These are phyloP conservation scores for Adelphocoris suturalis DNA, from an alignment of 2,888 invertebrate species.

Conservation along the genomic window DNA sequence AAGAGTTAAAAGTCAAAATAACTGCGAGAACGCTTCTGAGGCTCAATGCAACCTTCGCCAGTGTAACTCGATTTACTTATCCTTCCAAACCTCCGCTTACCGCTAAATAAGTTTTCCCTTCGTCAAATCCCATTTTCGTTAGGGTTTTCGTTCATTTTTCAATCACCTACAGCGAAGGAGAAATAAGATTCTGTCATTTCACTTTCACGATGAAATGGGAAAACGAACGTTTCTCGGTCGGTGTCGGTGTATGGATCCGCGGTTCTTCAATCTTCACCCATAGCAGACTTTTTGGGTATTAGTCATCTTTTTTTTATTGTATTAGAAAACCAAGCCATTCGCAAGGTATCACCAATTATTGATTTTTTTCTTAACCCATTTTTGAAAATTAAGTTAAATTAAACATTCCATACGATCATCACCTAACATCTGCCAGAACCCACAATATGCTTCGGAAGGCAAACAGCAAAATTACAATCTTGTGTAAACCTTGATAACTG, in stretches of 20 bases:
- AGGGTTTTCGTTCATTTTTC: conserved; percentile 38
- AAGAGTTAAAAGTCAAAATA: not conserved
- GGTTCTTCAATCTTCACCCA: not conserved
- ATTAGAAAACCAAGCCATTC: too few species aligned
- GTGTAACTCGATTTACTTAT: conserved; percentile 52
- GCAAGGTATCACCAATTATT: too few species aligned
- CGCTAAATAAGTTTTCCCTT: conserved; percentile 38
- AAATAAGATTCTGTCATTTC: conserved; percentile 27
- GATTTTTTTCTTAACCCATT: too few species aligned
- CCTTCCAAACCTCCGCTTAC: conserved; percentile 42
- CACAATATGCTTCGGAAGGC: too few species aligned
- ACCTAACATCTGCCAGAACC: too few species aligned
- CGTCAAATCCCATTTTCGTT: conserved; percentile 37
- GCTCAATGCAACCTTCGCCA: not conserved
- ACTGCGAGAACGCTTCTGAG: not conserved
- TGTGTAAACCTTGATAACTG: too few species aligned
- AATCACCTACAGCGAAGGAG: conserved; percentile 31
- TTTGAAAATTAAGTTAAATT: too few species aligned
- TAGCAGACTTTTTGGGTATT: too few species aligned
- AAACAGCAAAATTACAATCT: too few species aligned
- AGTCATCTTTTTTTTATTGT: too few species aligned
- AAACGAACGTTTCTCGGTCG: not conserved
- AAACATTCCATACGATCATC: too few species aligned
- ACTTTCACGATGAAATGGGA: conserved; percentile 29
- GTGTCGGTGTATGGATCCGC: not conserved